These are phyloP conservation scores for Sebastolobus alascanus DNA, from an alignment of 2,797 vertebrate genomes.

Conservation along the genomic window DNA sequence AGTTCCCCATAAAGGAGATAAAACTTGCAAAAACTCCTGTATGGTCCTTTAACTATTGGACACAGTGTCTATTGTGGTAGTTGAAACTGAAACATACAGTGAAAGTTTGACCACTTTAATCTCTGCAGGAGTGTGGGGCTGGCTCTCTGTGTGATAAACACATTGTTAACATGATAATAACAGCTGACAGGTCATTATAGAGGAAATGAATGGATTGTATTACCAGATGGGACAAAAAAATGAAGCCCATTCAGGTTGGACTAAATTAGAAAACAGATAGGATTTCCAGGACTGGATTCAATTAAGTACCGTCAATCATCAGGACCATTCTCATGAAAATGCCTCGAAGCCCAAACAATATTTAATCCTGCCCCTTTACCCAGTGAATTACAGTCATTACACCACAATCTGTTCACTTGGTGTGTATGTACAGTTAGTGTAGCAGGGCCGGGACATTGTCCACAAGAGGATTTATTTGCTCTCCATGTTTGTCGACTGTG, in stretches of 20 bases:
- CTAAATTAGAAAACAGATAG: slow-evolving; percentile 53
- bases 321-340: slow-evolving; percentile 44
- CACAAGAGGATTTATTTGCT: slow-evolving; percentile 63
- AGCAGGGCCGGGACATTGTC: slow-evolving; percentile 26
- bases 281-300: slow-evolving; percentile 41
- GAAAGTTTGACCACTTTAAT: slow-evolving; percentile 10
- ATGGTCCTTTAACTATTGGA: not conserved
- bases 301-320: slow-evolving; percentile 55
- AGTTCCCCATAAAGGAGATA: not conserved
- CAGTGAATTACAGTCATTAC: slow-evolving; percentile 60
- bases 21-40: not conserved
- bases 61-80: not conserved
- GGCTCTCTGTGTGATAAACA: slow-evolving; percentile 25
- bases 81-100: not conserved
- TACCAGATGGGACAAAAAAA: slow-evolving; percentile 48
- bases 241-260: slow-evolving; percentile 42
- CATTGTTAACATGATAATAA: slow-evolving; percentile 57
- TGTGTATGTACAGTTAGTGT: slow-evolving; percentile 59
- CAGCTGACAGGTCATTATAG: slow-evolving; percentile 45
- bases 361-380: slow-evolving; percentile 43
- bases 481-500: slow-evolving; percentile 62
- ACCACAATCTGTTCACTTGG: slow-evolving; percentile 47
- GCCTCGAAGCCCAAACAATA: slow-evolving; percentile 29
- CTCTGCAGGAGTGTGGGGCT: not conserved
- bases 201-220: slow-evolving; percentile 45